Evolutionary conservation across 2,888 invertebrate species (phyloP).

Genomic region (Helobdella robusta): DNA sequence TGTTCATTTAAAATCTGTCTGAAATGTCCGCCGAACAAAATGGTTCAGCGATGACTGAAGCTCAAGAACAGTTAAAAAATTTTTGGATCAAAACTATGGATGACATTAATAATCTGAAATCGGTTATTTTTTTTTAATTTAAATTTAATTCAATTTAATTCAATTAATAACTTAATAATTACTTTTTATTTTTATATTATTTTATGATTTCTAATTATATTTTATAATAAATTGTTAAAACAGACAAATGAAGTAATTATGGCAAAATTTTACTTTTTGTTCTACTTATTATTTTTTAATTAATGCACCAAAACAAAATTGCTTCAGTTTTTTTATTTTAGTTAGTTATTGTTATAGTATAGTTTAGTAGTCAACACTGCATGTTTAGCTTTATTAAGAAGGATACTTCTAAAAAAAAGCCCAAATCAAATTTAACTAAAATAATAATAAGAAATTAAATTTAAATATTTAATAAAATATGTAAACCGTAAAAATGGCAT

Average conservation of each 20-base stretch:
- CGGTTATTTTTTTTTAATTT: constrained; percentile 25
- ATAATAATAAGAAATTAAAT: too few relatives aligned
- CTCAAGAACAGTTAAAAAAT: constrained; percentile 29
- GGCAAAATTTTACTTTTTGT: neutral
- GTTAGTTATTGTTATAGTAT: too few relatives aligned
- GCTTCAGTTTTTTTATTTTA: too few relatives aligned
- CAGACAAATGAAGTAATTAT: neutral
- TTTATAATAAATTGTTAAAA: neutral
- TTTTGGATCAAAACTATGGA: constrained; percentile 34
- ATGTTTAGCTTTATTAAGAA: too few relatives aligned
- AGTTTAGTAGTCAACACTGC: too few relatives aligned
- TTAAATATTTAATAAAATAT: too few relatives aligned
- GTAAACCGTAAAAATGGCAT: too few relatives aligned
- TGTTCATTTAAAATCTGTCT: neutral
- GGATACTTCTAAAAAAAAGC: too few relatives aligned
- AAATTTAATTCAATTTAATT: neutral
- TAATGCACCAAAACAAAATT: too few relatives aligned
- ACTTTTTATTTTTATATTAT: neutral
- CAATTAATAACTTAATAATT: neutral
- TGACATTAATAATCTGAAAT: constrained; percentile 32
- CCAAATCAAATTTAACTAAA: too few relatives aligned
- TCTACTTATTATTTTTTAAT: too few relatives aligned
- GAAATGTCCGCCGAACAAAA: constrained; percentile 16
- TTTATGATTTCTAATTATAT: neutral
- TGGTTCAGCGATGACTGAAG: constrained; percentile 16